Percentiles rank a stretch among this genome's conserved stretches.
These are phyloP conservation scores for Bradypodion pumilum DNA, from an alignment of 2,797 vertebrate genomes.

Conservation along the genomic window DNA sequence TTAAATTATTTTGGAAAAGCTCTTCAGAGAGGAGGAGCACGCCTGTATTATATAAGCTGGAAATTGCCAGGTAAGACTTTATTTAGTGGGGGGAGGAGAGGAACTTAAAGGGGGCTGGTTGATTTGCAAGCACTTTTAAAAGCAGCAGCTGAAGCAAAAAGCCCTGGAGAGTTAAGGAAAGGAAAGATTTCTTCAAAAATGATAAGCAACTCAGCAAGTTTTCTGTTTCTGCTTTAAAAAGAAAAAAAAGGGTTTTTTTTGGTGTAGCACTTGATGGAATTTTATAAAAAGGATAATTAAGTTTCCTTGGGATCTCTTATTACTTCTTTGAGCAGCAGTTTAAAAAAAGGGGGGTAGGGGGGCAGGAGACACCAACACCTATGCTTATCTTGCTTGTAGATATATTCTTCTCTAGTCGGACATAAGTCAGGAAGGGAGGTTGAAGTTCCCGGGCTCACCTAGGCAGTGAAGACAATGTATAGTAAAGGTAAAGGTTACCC, in stretches of 20 bases:
- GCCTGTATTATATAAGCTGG: slow-evolving; percentile 39
- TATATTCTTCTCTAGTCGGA: background rate
- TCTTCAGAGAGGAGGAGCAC: slow-evolving; percentile 60
- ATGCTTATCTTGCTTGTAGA: background rate
- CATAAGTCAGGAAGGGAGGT: background rate
- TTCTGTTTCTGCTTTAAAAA: slow-evolving; percentile 51
- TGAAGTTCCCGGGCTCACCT: background rate
- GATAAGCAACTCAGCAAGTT: slow-evolving; percentile 52
- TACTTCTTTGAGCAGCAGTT: slow-evolving; percentile 23
- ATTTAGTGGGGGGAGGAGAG: slow-evolving; percentile 52
- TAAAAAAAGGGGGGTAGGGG: background rate
- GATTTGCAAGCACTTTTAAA: slow-evolving; percentile 72
- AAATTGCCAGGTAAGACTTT: slow-evolving; percentile 67
- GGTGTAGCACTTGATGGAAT: slow-evolving; percentile 32
- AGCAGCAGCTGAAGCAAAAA: slow-evolving; percentile 85
- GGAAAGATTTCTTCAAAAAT: slow-evolving; percentile 76
- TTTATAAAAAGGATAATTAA: slow-evolving; percentile 30
- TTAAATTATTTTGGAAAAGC: slow-evolving; percentile 69
- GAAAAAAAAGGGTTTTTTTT: background rate
- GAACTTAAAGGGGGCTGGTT: slow-evolving; percentile 65
- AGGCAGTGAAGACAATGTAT: background rate
- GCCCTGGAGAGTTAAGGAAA: slow-evolving; percentile 81
- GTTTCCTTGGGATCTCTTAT: slow-evolving; percentile 36
- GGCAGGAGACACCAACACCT: background rate
- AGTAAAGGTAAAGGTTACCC: no score